These are phyloP conservation scores for Ctenochaetus hawaiiensis DNA, from an alignment of 2,797 vertebrate species.

Conservation along the genomic window DNA sequence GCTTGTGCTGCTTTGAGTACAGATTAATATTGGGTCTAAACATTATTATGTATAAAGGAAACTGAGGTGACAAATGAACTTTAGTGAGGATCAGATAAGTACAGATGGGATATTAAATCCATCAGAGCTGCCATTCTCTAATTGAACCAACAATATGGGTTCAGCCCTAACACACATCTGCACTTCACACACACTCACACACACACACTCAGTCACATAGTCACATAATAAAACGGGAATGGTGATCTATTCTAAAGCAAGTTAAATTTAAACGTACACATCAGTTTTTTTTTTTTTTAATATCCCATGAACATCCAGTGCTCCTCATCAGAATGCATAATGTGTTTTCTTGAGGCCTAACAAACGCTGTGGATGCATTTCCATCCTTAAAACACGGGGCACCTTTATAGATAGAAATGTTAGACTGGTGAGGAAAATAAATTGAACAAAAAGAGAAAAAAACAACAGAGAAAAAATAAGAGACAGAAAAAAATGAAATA, in stretches of 20 bases:
- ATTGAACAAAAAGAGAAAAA: neutral
- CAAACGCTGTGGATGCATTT: neutral
- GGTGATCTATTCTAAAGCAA: neutral
- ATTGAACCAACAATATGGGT: neutral
- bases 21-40: conserved; percentile 16
- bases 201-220: neutral
- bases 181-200: neutral
- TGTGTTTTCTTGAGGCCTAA: neutral
- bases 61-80: conserved; percentile 17
- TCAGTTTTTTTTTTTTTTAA: neutral
- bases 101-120: conserved; percentile 3
- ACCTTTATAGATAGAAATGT: no score
- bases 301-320: no score
- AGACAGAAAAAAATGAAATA: neutral
- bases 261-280: neutral
- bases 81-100: conserved; percentile 3
- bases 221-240: neutral
- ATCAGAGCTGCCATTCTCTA: conserved; percentile 11
- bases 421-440: neutral
- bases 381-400: neutral
- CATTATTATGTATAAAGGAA: conserved; percentile 7
- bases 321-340: neutral
- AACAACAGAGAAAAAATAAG: neutral
- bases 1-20: conserved; percentile 9
- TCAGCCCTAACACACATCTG: neutral